Conservation (phyloP, 2,113 vertebrate species). For the Neogobius melanostomus region DNA sequence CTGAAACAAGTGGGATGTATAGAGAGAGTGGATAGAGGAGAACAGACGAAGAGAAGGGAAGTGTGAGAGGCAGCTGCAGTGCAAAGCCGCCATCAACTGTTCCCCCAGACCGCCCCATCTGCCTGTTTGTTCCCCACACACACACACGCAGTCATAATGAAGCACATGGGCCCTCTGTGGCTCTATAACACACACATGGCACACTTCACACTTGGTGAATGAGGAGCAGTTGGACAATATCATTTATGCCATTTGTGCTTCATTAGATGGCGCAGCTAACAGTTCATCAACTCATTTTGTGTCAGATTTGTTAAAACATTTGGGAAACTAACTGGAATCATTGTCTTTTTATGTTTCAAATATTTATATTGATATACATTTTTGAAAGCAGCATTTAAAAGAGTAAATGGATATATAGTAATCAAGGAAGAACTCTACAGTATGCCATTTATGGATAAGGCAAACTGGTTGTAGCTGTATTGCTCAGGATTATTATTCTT, state of each 20-base stretch:
- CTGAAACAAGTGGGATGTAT: slow-evolving; percentile 18
- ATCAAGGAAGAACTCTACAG: no score
- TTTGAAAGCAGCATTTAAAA: no score
- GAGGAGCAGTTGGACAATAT: slow-evolving; percentile 5
- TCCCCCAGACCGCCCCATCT: slow-evolving; percentile 70
- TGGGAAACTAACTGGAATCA: background rate
- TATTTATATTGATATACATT: background rate
- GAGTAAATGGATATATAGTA: no score
- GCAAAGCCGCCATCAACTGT: slow-evolving; percentile 73
- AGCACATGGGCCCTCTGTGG: slow-evolving; percentile 19
- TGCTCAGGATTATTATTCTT: no score
- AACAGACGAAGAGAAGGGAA: slow-evolving; percentile 36
- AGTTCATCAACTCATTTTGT: background rate
- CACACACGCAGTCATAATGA: slow-evolving; percentile 2
- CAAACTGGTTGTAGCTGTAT: no score
- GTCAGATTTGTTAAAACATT: background rate
- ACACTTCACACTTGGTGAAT: slow-evolving; percentile 15
- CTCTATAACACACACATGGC: slow-evolving; percentile 4
- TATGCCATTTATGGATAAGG: no score
- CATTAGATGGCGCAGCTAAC: background rate
- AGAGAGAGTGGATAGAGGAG: slow-evolving; percentile 18
- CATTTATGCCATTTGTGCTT: slow-evolving; percentile 10
- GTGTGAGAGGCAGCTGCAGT: slow-evolving; percentile 56
- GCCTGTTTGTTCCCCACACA: slow-evolving; percentile 54
- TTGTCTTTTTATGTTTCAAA: background rate